Evolutionary conservation across 2,113 vertebrate species (phyloP), one percentile per base, ranked within the genome.

Genomic region (Callithrix jacchus): DNA sequence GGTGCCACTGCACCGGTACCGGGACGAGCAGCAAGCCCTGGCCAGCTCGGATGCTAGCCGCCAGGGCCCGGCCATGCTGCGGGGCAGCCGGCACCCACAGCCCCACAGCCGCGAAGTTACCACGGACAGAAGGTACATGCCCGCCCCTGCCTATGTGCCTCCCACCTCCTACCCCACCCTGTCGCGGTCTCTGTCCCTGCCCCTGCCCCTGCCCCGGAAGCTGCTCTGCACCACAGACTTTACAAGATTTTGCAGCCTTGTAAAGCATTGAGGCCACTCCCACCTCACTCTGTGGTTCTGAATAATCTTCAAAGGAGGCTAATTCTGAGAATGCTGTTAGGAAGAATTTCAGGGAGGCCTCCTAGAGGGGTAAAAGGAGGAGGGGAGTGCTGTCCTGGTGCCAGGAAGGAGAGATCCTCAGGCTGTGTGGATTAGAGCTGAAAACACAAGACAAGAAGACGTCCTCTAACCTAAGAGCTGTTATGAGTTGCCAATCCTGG

Each of bases 51-150:
- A 97, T 58, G 35, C 87, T 20, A 97, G 97, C 97, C 97, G 97
- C 1, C 96, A 94, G 89, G 97, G 96, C 47, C 82, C 98, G 23
- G 98, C 91, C 4, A 93, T 79, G 0, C 7, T 92, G 7, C 91
- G 98, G 25, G 98, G 98, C 66, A 98, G 98, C 77, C 92, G 98
- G 17, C 98, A 98, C 68, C 98, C 98, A 3, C 98, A 98, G 83
- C 77, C 97, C 73, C 97, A 93, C 83, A 95, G 98, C 56, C 98
- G 97, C 64, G 89, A 91, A 5, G 13, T 95, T 66, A 94, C 91
- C 1, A 87, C 97, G 0, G 98, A 99, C 25, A 98, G 87, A 98
- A 99, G 99, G 99, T 99, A 99, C 3, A 1, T 21, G 82, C 74
- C 27, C 32, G 32, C 0, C 2, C 8, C 30, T 32, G 7, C 40